Evolutionary conservation across 2,113 vertebrate species (phyloP).

Genomic region (Platysteira castanea): DNA sequence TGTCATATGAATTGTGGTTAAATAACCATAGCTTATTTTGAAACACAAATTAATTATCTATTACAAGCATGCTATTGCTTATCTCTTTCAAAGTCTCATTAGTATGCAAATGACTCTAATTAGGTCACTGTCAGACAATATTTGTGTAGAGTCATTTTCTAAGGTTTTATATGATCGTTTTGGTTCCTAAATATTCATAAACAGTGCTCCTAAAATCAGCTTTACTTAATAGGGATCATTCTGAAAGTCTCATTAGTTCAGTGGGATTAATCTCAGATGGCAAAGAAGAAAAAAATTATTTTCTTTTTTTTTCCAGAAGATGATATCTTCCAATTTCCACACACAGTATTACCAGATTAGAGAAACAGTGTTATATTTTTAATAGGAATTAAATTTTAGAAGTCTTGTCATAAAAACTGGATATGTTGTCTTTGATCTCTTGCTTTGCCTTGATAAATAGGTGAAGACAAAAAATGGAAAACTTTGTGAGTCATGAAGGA

Average conservation of each 20-base stretch:
- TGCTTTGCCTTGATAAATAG: neutral
- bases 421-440: neutral
- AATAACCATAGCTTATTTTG: conserved; percentile 75
- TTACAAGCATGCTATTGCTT: conserved; percentile 75
- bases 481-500: neutral
- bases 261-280: conserved; percentile 49
- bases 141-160: conserved; percentile 71
- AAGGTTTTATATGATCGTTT: conserved; percentile 57
- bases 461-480: neutral
- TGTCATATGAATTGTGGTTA: conserved; percentile 70
- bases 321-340: conserved; percentile 1
- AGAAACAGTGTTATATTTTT: neutral
- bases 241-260: conserved; percentile 64
- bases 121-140: conserved; percentile 79
- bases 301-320: neutral
- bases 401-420: neutral
- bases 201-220: conserved; percentile 53
- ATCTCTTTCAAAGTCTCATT: conserved; percentile 76
- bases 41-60: conserved; percentile 81
- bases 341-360: neutral
- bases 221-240: conserved; percentile 74
- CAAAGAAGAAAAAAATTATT: neutral
- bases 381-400: neutral
- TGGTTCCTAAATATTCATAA: conserved; percentile 65
- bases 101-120: conserved; percentile 80